Conservation (phyloP, 2,113 vertebrate genomes). For the Cololabis saira region DNA sequence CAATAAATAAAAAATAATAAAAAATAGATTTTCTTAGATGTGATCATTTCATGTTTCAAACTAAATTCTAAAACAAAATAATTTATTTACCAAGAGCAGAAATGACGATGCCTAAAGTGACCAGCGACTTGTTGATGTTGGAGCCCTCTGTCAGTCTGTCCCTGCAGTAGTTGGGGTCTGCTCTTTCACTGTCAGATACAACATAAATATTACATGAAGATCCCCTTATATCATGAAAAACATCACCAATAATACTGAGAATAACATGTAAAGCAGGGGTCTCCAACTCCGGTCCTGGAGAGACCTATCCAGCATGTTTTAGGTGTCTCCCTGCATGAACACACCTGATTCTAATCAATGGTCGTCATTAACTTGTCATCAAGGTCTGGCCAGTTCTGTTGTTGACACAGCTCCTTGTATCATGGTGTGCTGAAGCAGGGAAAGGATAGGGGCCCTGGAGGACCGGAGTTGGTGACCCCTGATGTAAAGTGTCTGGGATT, state of each 20-base stretch:
- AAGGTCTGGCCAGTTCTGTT: too few relatives aligned
- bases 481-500: neutral
- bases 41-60: neutral
- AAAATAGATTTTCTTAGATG: neutral
- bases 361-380: too few relatives aligned
- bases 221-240: neutral
- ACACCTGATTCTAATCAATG: too few relatives aligned
- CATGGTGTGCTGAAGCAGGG: too few relatives aligned
- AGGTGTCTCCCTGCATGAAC: too few relatives aligned
- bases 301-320: too few relatives aligned
- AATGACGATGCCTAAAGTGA: constrained; percentile 97
- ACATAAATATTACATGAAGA: constrained; percentile 3
- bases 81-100: constrained; percentile 89
- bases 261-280: too few relatives aligned
- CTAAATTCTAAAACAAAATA: neutral
- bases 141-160: constrained; percentile 95
- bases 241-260: neutral
- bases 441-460: too few relatives aligned
- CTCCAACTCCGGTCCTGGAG: too few relatives aligned
- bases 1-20: too few relatives aligned
- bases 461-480: too few relatives aligned
- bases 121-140: constrained; percentile 98
- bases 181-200: constrained; percentile 88
- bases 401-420: too few relatives aligned
- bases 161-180: constrained; percentile 93